These are phyloP conservation scores for Clarias gariepinus DNA, from an alignment of 2,113 vertebrate genomes.

Conservation along the genomic window DNA sequence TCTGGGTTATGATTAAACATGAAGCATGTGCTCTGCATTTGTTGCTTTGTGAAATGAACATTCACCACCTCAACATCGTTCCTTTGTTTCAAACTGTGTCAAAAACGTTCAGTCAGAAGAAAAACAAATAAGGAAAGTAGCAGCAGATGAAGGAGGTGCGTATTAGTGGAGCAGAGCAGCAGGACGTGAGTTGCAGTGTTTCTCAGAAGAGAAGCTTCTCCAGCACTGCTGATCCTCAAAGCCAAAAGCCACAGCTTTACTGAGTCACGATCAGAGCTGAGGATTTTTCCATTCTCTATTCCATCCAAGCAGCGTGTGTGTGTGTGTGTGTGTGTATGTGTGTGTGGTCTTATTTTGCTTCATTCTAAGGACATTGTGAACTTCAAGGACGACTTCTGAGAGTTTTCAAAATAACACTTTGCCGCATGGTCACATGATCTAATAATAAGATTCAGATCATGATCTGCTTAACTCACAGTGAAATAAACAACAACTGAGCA, in stretches of 20 bases:
- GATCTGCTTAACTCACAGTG: not conserved
- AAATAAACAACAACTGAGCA: not conserved
- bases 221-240: not conserved
- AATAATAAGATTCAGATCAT: not conserved
- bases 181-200: not conserved
- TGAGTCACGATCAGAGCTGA: not conserved
- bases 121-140: not conserved
- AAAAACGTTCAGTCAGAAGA: not conserved
- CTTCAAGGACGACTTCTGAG: not conserved
- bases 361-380: not conserved
- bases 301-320: not conserved
- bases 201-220: not conserved
- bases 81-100: not conserved
- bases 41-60: not conserved
- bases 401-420: not conserved
- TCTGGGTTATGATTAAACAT: not conserved
- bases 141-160: not conserved
- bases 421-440: not conserved
- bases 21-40: not conserved
- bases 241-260: not conserved
- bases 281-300: not conserved
- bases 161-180: not conserved
- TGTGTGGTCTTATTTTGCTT: not conserved
- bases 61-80: not conserved
- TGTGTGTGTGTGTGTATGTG: not conserved